A percentile compares a stretch with the other conserved stretches of the same genome.
phyloP scores from a whole-genome alignment of 2,888 invertebrate species.

The Notodonta dromedarius region DNA sequence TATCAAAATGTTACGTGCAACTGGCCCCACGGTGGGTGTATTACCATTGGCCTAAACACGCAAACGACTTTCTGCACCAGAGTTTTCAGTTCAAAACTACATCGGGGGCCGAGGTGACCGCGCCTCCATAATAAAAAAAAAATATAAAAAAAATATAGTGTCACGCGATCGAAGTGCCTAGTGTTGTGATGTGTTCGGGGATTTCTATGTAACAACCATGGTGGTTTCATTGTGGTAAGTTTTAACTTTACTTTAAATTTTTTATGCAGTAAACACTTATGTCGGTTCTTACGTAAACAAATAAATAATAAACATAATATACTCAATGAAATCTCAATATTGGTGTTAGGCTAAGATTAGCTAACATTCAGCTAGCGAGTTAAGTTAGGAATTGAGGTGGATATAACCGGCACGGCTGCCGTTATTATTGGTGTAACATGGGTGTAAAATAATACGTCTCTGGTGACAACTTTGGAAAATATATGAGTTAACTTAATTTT shows the following conservation, averaged over 20 bases:
- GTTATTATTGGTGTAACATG: too few species aligned
- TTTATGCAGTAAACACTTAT: neutral
- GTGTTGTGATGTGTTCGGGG: slow-evolving; percentile 41
- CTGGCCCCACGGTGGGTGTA: slow-evolving; percentile 68
- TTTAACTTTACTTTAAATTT: neutral
- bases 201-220: slow-evolving; percentile 27
- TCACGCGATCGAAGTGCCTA: slow-evolving; percentile 35
- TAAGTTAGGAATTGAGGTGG: too few species aligned
- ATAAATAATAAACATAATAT: too few species aligned
- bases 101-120: slow-evolving; percentile 64
- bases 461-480: too few species aligned
- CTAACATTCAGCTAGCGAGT: too few species aligned
- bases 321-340: too few species aligned
- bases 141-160: slow-evolving; percentile 14
- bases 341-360: too few species aligned
- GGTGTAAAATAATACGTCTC: too few species aligned
- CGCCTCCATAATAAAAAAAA: slow-evolving; percentile 44
- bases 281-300: too few species aligned
- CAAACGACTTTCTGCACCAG: slow-evolving; percentile 69
- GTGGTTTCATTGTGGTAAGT: slow-evolving; percentile 42
- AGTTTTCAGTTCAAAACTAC: slow-evolving; percentile 75
- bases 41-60: slow-evolving; percentile 68
- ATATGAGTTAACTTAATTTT: too few species aligned
- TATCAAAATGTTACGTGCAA: slow-evolving; percentile 59
- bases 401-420: too few species aligned